Evolutionary conservation across 2,797 vertebrate species (phyloP), one percentile per base, ranked within the genome.

Genomic region (Coracias cyanogaster): DNA sequence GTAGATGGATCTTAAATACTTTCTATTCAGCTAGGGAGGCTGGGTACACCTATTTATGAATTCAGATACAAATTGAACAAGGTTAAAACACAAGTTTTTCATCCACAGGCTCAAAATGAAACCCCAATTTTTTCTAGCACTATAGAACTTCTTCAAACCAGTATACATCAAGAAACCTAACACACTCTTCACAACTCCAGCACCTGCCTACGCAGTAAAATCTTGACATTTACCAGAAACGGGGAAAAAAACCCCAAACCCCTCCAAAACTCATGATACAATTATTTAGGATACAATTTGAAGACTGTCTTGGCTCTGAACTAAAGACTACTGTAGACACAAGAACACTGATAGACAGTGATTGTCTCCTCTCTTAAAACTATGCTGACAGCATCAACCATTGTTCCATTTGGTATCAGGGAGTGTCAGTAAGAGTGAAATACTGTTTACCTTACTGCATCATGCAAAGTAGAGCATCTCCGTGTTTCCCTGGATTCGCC

Each of bases 1-100:
- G 65, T 78, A 82, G 86, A 87, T 37, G 33, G 78, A 77, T 86
- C 62, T 89, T 74, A 67, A 85, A 82, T 67, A 86, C 71, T 90
- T 95, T 52, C 76, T 52, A 80, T 51, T 81, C 45, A 87, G 41
- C 52, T 69, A 8, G 51, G 70, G 57, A 89, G 41, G 28, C 33
- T 71, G 41, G 33, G 9, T 64, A 71, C 28, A 80, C 43, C 76
- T 80, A 41, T 65, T 73, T 71, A 82, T 48, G 35, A 87, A 92
- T 74, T 93, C 88, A 86, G 55, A 78, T 21, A 54, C 17, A 80
- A 92, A 82, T 24, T 0, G 0, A 79, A 74, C 9, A 19, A 46
- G 84, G 33, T 51, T 60, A 82, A 86, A 95, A 82, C 21, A 37
- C 15, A 84, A 64, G 12, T 19, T 90, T 29, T 35, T 91, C n/a